phyloP scores from a whole-genome alignment of 2,797 vertebrate genomes.

The Gymnoscopelus braueri region DNA sequence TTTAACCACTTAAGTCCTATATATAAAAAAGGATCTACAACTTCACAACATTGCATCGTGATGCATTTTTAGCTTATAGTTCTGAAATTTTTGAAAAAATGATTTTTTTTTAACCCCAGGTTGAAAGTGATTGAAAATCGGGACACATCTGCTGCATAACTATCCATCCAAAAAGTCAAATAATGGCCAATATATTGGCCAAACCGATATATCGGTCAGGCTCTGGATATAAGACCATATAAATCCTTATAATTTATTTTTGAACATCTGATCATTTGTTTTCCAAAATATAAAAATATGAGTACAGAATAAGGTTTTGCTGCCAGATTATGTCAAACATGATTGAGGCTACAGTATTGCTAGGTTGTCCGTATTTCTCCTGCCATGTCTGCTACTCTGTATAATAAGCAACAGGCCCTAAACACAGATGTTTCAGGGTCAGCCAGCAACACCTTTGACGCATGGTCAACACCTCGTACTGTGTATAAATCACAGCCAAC shows the following conservation, averaged over 20 bases:
- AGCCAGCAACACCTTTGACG: slow-evolving; percentile 71
- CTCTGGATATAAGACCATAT: background rate
- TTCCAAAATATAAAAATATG: background rate
- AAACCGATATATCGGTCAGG: too few species aligned
- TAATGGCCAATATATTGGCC: too few species aligned
- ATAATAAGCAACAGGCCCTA: slow-evolving; percentile 70
- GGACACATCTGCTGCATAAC: too few species aligned
- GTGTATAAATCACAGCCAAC: slow-evolving; percentile 71
- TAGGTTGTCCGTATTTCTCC: slow-evolving; percentile 17
- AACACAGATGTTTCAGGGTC: slow-evolving; percentile 79
- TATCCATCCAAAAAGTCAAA: too few species aligned
- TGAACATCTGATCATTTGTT: background rate
- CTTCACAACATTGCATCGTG: too few species aligned
- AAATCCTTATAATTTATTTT: slow-evolving; percentile 3
- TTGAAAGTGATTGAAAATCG: too few species aligned
- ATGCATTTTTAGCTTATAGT: background rate
- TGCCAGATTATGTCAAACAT: slow-evolving; percentile 18
- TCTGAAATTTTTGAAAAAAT: background rate
- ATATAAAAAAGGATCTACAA: too few species aligned
- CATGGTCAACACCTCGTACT: slow-evolving; percentile 69
- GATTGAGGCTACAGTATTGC: slow-evolving; percentile 13
- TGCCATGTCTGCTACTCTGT: slow-evolving; percentile 51
- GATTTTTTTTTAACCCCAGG: too few species aligned
- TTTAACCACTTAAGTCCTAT: too few species aligned
- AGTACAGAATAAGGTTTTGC: slow-evolving; percentile 8